Evolutionary conservation across 1,140 invertebrate species (phyloP).

Genomic region (Hyphantria cunea): DNA sequence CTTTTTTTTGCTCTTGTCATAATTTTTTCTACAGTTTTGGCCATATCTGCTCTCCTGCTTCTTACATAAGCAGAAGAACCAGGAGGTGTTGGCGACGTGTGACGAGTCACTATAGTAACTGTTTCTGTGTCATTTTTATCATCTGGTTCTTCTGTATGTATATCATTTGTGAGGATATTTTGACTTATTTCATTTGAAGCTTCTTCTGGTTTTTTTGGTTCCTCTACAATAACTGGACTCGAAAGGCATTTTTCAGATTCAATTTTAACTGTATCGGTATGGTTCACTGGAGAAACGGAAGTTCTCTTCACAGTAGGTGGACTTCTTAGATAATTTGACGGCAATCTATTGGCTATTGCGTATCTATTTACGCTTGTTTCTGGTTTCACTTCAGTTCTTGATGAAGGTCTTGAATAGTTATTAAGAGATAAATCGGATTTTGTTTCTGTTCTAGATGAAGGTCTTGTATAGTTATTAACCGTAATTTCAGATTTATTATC

Average conservation of each 20-base stretch:
- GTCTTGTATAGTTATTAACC: slow-evolving; percentile 63
- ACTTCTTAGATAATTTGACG: slow-evolving; percentile 65
- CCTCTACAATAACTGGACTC: slow-evolving; percentile 34
- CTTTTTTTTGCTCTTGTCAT: slow-evolving; percentile 82
- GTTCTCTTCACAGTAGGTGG: slow-evolving; percentile 58
- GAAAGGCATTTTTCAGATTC: slow-evolving; percentile 47
- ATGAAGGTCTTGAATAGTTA: slow-evolving; percentile 51
- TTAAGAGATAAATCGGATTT: slow-evolving; percentile 50
- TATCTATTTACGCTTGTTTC: slow-evolving; percentile 61
- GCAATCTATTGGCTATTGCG: slow-evolving; percentile 65
- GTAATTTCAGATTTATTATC: slow-evolving; percentile 36
- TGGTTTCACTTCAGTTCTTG: slow-evolving; percentile 46
- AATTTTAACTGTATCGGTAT: slow-evolving; percentile 47
- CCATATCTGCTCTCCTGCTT: slow-evolving; percentile 86
- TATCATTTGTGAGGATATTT: slow-evolving; percentile 31
- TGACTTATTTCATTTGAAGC: slow-evolving; percentile 32
- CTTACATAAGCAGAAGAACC: slow-evolving; percentile 85
- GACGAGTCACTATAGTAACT: slow-evolving; percentile 86
- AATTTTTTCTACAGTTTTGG: slow-evolving; percentile 86
- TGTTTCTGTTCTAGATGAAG: not conserved
- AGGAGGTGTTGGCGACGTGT: slow-evolving; percentile 89
- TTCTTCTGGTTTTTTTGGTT: slow-evolving; percentile 31
- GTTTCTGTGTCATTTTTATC: slow-evolving; percentile 64
- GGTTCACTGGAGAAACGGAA: slow-evolving; percentile 56
- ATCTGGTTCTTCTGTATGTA: slow-evolving; percentile 17